A percentile compares a stretch with the other conserved stretches of the same genome.
Evolutionary conservation across 2,797 vertebrate species (phyloP).

Genomic region (Anabacerthia variegaticeps): DNA sequence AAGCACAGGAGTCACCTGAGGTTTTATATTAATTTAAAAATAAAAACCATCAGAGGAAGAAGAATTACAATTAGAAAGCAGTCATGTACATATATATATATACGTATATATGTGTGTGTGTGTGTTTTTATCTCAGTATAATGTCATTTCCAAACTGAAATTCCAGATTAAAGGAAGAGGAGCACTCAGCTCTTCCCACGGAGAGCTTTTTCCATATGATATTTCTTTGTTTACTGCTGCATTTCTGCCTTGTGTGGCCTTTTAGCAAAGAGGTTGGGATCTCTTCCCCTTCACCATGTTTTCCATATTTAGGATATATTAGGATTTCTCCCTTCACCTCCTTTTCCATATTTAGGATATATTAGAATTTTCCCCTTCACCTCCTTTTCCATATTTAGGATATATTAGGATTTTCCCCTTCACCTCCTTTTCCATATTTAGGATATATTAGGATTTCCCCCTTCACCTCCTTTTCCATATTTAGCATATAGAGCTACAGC

Average conservation of each 20-base stretch:
- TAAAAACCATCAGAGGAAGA: background rate
- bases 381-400: background rate
- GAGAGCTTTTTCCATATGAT: background rate
- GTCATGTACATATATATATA: background rate
- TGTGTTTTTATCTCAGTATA: background rate
- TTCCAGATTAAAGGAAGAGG: background rate
- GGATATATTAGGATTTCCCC: background rate
- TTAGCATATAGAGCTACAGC: background rate
- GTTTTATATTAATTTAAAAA: background rate
- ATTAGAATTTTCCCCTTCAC: background rate
- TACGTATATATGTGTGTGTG: background rate
- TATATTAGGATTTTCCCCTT: background rate
- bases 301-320: background rate
- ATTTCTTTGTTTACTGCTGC: background rate
- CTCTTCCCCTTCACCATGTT: background rate
- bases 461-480: background rate
- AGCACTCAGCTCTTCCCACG: background rate
- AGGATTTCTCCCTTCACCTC: background rate
- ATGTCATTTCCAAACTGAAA: background rate
- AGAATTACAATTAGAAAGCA: background rate
- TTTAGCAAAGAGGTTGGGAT: background rate
- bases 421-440: background rate
- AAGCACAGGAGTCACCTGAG: background rate
- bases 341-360: background rate
- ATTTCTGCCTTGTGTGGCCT: background rate